Percentiles rank a stretch among this genome's conserved stretches.
These are phyloP conservation scores for Alectura lathami DNA, from an alignment of 2,113 vertebrate genomes.

Conservation along the genomic window DNA sequence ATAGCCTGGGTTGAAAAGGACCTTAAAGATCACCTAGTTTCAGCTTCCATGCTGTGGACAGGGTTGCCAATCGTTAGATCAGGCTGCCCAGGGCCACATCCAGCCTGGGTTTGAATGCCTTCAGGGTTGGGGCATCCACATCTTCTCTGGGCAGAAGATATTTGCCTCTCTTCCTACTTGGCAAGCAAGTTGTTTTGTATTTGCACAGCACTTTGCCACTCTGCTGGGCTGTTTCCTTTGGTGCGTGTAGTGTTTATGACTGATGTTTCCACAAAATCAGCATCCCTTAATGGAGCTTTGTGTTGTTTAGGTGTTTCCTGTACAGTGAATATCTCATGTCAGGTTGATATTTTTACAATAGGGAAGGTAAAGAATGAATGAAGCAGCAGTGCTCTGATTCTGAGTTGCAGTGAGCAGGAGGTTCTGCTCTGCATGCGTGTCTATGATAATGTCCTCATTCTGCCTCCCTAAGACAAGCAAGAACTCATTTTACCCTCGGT, in stretches of 20 bases:
- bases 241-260: background rate
- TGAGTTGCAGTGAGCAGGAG: background rate
- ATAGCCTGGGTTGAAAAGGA: too few relatives aligned
- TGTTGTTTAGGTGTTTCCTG: background rate
- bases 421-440: background rate
- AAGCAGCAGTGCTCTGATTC: background rate
- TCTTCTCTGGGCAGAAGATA: too few relatives aligned
- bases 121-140: too few relatives aligned
- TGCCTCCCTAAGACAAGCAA: background rate
- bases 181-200: background rate
- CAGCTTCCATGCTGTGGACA: too few relatives aligned
- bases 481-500: background rate
- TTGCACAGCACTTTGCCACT: background rate
- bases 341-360: background rate
- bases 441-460: accelerated
- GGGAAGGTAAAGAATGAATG: background rate
- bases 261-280: background rate
- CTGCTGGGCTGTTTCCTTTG: background rate
- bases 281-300: background rate
- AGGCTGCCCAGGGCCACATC: too few relatives aligned
- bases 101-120: too few relatives aligned
- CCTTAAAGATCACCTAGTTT: too few relatives aligned
- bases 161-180: background rate
- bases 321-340: background rate
- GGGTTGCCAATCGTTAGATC: too few relatives aligned